phyloP scores from a whole-genome alignment of 2,113 vertebrate genomes.

The Labeo rohita region DNA sequence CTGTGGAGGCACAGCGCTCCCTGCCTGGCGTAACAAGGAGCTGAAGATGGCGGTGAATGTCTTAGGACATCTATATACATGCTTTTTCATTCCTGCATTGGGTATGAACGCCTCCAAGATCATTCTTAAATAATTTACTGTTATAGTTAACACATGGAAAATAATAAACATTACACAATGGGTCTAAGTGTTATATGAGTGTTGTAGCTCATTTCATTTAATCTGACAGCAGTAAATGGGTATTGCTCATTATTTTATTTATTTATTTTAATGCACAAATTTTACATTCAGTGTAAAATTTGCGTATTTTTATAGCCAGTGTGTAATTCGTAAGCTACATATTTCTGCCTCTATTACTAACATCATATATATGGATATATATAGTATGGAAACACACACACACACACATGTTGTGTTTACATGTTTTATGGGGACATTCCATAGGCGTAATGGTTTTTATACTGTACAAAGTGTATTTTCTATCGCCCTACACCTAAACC shows the following conservation, averaged over 20 bases:
- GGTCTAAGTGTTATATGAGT: background rate
- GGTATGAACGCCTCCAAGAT: background rate
- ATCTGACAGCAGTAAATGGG: background rate
- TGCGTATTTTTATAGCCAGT: background rate
- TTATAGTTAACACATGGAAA: background rate
- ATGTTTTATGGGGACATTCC: too few species aligned
- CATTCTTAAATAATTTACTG: background rate
- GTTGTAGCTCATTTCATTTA: background rate
- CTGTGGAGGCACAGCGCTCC: background rate
- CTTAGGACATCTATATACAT: background rate
- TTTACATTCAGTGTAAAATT: background rate
- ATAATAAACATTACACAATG: background rate
- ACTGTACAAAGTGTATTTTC: too few species aligned
- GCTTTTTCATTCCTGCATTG: background rate
- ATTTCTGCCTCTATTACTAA: background rate
- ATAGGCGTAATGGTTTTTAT: too few species aligned
- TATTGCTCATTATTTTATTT: background rate
- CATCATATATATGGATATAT: background rate
- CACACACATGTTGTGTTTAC: too few species aligned
- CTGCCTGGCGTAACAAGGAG: background rate
- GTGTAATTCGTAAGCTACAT: background rate
- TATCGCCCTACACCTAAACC: too few species aligned
- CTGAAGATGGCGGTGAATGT: constrained; percentile 43
- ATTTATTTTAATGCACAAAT: background rate
- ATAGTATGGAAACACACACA: too few species aligned